Percentiles rank a stretch among this genome's conserved stretches.
Conservation (phyloP, 1,140 invertebrate species). For the Agrypnia vestita region DNA sequence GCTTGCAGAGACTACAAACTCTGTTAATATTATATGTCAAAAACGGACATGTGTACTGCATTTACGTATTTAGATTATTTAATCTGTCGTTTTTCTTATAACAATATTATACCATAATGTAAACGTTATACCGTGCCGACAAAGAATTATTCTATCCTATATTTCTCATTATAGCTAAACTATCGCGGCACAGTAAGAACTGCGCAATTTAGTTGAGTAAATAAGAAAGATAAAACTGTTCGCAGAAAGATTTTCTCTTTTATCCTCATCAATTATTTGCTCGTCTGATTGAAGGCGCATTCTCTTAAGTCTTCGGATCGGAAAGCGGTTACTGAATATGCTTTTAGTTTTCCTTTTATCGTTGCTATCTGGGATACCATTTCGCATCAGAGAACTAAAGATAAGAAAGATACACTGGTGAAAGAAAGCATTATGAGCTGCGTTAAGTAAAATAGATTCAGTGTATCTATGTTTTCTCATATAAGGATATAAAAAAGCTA, state of each 20-base stretch:
- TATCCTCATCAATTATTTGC: conserved; percentile 47
- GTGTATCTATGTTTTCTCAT: conserved; percentile 4
- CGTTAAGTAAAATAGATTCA: conserved; percentile 2
- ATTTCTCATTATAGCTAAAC: conserved; percentile 1
- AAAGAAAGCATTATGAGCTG: background rate
- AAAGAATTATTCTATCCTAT: no score
- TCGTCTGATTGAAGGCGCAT: conserved; percentile 44
- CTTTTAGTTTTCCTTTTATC: conserved; percentile 35
- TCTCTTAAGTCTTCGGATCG: conserved; percentile 16
- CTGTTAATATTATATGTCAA: no score
- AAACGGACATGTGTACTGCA: no score
- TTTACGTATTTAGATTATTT: no score
- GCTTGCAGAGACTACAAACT: background rate
- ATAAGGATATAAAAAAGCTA: background rate
- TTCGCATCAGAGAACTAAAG: conserved; percentile 12
- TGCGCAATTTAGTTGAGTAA: conserved; percentile 1
- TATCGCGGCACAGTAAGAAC: background rate
- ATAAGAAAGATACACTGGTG: background rate
- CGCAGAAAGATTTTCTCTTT: background rate
- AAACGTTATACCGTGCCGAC: no score
- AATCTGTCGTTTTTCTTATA: no score
- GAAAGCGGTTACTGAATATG: conserved; percentile 10
- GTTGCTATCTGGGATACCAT: background rate
- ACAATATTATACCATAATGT: no score
- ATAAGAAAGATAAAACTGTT: background rate